Evolutionary conservation across 2,797 vertebrate species (phyloP).

Genomic region (Sandelia bainsii): DNA sequence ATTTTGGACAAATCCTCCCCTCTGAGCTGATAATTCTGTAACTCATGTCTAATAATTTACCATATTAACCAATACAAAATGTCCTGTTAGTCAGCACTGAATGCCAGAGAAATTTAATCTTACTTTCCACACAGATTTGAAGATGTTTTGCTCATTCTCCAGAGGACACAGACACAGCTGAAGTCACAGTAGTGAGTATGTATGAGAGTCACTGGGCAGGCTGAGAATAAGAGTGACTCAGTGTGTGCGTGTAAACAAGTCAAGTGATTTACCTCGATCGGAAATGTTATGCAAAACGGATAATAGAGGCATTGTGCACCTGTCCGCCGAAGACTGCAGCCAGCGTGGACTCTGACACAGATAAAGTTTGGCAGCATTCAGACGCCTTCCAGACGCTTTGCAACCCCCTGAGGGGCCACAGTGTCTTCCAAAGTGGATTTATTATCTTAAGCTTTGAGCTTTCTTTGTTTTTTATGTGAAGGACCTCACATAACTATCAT

Average conservation of each 20-base stretch:
- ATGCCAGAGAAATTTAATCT: background rate
- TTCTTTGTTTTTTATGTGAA: constrained; percentile 11
- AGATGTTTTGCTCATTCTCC: background rate
- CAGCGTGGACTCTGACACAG: constrained; percentile 72
- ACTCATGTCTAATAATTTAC: background rate
- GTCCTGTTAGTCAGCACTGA: background rate
- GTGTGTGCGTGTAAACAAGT: constrained; percentile 50
- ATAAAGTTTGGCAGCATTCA: constrained; percentile 73
- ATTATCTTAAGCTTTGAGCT: constrained; percentile 43
- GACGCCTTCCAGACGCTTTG: constrained; percentile 66
- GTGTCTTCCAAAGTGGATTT: constrained; percentile 61
- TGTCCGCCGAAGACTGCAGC: constrained; percentile 59
- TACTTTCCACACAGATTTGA: background rate
- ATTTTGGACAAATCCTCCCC: background rate
- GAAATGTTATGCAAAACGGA: constrained; percentile 71
- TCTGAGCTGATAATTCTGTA: background rate
- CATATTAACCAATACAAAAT: background rate
- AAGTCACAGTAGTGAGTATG: background rate
- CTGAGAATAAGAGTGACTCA: constrained; percentile 26
- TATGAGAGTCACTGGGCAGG: constrained; percentile 5
- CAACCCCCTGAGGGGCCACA: constrained; percentile 39
- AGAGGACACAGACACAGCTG: constrained; percentile 11
- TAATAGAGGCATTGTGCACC: constrained; percentile 78
- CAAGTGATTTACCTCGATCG: constrained; percentile 71
- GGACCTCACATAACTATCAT: constrained; percentile 20